These are phyloP conservation scores for Thripadectes ignobilis DNA, from an alignment of 2,797 vertebrate species.

Conservation along the genomic window DNA sequence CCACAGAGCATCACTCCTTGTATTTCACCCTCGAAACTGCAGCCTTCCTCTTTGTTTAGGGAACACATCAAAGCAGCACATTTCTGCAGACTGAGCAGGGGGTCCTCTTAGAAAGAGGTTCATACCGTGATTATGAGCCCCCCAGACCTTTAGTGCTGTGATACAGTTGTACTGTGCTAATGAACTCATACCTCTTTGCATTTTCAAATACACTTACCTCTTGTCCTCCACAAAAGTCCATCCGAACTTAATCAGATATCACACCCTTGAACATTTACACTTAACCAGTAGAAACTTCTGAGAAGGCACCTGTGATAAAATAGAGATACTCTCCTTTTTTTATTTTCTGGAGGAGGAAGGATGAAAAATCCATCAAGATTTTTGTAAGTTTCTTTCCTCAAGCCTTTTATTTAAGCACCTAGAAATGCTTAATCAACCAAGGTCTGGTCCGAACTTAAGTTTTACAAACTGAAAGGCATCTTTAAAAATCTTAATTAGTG, in stretches of 20 bases:
- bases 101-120: background rate
- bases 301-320: background rate
- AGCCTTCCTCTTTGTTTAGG: background rate
- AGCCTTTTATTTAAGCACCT: background rate
- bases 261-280: background rate
- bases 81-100: background rate
- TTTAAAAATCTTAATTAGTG: background rate
- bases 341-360: background rate
- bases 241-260: background rate
- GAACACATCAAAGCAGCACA: background rate
- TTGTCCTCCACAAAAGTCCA: background rate
- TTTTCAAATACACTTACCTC: background rate
- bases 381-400: background rate
- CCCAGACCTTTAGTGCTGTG: background rate
- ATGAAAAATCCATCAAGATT: background rate
- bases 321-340: background rate
- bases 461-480: background rate
- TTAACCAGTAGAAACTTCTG: background rate
- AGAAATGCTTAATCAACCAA: background rate
- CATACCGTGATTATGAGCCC: background rate
- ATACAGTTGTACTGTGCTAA: background rate
- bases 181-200: background rate
- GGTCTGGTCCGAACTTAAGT: background rate
- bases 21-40: background rate
- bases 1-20: background rate